Conservation (phyloP, 2,797 vertebrate genomes). For the Vespertilio murinus region DNA sequence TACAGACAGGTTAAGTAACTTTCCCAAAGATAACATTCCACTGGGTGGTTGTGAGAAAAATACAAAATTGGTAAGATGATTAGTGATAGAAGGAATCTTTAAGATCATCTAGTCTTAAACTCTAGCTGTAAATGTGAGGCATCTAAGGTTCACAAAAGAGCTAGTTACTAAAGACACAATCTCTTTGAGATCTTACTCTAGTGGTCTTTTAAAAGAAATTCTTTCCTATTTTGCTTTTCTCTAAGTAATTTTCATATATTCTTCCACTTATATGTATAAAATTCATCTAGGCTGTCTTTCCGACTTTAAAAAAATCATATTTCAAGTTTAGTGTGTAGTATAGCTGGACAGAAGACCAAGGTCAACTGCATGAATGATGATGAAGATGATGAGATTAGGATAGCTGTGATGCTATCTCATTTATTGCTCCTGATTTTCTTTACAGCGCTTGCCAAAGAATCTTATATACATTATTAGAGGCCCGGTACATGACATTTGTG, state of each 20-base stretch:
- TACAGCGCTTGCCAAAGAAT: background rate
- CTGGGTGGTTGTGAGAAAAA: background rate
- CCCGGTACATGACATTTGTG: no score
- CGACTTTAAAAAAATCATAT: background rate
- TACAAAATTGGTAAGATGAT: background rate
- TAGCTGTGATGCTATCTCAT: background rate
- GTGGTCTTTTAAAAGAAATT: background rate
- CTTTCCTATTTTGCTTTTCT: conserved; percentile 19
- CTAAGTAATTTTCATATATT: conserved; percentile 2
- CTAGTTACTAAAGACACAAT: background rate
- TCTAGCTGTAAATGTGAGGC: background rate
- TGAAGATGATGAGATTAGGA: background rate
- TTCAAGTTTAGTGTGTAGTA: background rate
- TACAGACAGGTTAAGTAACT: background rate
- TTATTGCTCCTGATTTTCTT: background rate
- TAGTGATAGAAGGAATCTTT: background rate
- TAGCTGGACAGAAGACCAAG: background rate
- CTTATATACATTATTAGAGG: background rate
- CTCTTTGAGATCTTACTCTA: background rate
- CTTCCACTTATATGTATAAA: background rate
- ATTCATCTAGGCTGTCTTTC: background rate
- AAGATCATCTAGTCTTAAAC: background rate
- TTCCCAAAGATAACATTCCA: background rate
- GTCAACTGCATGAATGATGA: background rate
- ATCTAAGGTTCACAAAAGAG: background rate